Evolutionary conservation across 2,797 vertebrate genomes (phyloP), one percentile per base, ranked within the genome.

Genomic region (Parambassis ranga): DNA sequence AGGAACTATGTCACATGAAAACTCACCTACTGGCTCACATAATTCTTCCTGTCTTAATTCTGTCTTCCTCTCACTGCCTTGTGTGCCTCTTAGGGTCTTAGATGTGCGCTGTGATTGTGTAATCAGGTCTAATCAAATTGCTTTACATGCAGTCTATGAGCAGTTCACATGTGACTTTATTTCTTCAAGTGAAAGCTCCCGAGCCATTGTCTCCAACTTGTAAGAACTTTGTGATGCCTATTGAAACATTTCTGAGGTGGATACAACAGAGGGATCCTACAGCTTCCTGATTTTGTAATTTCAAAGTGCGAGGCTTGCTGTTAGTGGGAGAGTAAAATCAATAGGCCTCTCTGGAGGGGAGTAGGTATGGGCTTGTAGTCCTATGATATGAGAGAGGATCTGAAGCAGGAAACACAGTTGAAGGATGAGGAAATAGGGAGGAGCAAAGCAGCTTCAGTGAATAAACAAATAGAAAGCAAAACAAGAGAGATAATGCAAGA

Each of bases 271-370:
- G 87, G 84, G 82, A 87, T 89, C 85, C 78, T 77, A 81, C 87
- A 88, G 87, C 84, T 91, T 91, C 87, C 88, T 85, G 83, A 88
- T 89, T 89, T 89, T 86, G 89, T 89, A 85, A 89, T 90, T 87
- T 90, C 83, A 87, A 87, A 85, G 82, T 58, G 56, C 48, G 50
- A 67, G 51, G 78, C 79, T 87, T 66, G 76, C 83, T 84, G 84
- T 79, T 85, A 75, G 81, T 77, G 79, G 71, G 80, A 89, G 81
- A 85, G 83, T 83, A 78, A 87, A 89, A 90, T 89, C 87, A 85
- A 91, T 90, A 88, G 52, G 48, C 58, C 70, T 83, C 86, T 78
- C 82, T 60, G 64, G 84, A 87, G 84, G 85, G 76, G 62, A 81
- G 80, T 66, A 78, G 77, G 77, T 80, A 73, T 76, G 64, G 56